Base-by-base conservation (phyloP, 1,140 invertebrate species). In the Drosophila kohkoa region DNA sequence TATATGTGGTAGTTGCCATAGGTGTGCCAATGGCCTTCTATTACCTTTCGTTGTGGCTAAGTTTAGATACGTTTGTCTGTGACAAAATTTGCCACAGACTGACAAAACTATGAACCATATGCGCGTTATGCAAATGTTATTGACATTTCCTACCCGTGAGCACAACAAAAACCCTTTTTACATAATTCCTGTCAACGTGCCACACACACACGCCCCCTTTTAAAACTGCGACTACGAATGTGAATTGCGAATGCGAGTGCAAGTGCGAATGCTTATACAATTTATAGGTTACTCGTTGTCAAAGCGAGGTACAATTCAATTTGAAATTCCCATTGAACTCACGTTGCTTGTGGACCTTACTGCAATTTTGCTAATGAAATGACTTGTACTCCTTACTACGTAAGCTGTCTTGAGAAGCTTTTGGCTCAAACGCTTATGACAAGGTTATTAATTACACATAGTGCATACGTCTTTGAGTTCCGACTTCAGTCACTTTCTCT, bases 331-430 rank as follows among this genome's bases (percentile, higher is more conserved):
- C 32, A 49, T 28, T 51, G 66, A 58, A 30, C 52, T 30, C 32
- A 64, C 52, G 45, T 15, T 4, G 51, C 16, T 35, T 30, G 16
- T 57, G 32, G 54, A 41, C 62, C 62, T 35, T 38, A 10, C 51
- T 59, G 28, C 73, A 71, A 75, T 75, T 71, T 69, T 49, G 15
- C 46, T 75, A 75, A 75, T 75, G 73, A 75, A 75, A 75, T 64
- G 54, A 64, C 25, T 46, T 6, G 2, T 51, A 15, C 32, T 43
- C 16, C 38, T 65, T 32, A 3, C 25, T 11, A 15, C 4, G 16
- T 5, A 11, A 5, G 13, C 10, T 11, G 6, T 51, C 43, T 57
- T 1, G 8, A 48, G 43, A 8, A 58, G 41, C 13, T 35, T 16
- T 66, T 66, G 63, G 54, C 63, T 59, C 43, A 52, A 73, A 28